A percentile compares a stretch with the other conserved stretches of the same genome.
These are phyloP conservation scores for Leucoma salicis DNA, from an alignment of 2,888 invertebrate species.

Conservation along the genomic window DNA sequence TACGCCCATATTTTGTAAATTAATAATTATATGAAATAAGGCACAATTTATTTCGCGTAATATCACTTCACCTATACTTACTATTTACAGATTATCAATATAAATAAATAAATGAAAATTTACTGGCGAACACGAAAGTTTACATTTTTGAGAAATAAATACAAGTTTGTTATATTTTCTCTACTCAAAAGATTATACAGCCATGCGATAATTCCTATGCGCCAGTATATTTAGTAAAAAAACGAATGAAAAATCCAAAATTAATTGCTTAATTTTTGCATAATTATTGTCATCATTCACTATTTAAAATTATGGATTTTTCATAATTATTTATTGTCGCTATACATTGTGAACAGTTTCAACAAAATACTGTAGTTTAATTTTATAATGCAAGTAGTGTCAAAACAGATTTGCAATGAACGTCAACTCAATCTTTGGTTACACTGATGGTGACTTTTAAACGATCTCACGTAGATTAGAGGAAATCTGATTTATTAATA, in stretches of 20 bases:
- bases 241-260: slow-evolving; percentile 41
- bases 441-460: slow-evolving; percentile 16
- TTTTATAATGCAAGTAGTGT: slow-evolving; percentile 9
- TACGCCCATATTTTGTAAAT: slow-evolving; percentile 15
- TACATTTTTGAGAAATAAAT: neutral
- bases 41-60: slow-evolving; percentile 54
- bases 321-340: slow-evolving; percentile 26
- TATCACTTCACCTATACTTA: slow-evolving; percentile 58
- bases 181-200: neutral
- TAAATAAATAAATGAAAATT: slow-evolving; percentile 47
- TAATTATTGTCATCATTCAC: neutral
- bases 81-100: slow-evolving; percentile 56
- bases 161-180: too few species aligned
- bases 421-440: slow-evolving; percentile 34
- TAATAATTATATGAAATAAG: slow-evolving; percentile 49
- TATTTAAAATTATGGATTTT: slow-evolving; percentile 15
- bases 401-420: slow-evolving; percentile 22
- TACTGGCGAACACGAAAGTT: slow-evolving; percentile 20
- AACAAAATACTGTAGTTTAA: neutral
- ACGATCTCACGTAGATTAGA: too few species aligned
- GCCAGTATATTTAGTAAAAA: slow-evolving; percentile 22
- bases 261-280: too few species aligned
- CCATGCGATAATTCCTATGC: slow-evolving; percentile 8
- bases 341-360: slow-evolving; percentile 20
- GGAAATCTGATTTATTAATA: too few species aligned